A percentile compares a stretch with the other conserved stretches of the same genome.
Conservation (phyloP, 1,140 invertebrate genomes). For the Hycleus phaleratus region DNA sequence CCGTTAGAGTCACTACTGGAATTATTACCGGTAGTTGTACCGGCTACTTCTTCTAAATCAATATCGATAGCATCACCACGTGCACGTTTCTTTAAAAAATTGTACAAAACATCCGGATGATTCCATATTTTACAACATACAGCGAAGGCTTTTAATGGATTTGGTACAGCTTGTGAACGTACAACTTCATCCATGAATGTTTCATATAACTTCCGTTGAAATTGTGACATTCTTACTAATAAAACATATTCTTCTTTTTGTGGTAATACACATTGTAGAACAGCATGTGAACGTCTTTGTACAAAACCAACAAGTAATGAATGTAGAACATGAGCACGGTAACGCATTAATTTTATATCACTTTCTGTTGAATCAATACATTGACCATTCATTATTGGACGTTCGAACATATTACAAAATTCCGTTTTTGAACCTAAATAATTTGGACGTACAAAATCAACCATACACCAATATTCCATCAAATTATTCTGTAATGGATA, state of each 20-base stretch:
- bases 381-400: slow-evolving; percentile 91
- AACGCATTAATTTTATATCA: slow-evolving; percentile 80
- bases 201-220: slow-evolving; percentile 83
- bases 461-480: slow-evolving; percentile 95
- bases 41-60: slow-evolving; percentile 74
- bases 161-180: slow-evolving; percentile 76
- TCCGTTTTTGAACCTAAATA: slow-evolving; percentile 84
- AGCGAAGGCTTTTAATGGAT: slow-evolving; percentile 95
- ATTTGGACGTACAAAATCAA: slow-evolving; percentile 91
- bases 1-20: background rate
- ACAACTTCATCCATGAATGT: slow-evolving; percentile 89
- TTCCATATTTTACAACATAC: slow-evolving; percentile 99
- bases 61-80: slow-evolving; percentile 79
- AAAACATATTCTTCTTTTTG: slow-evolving; percentile 90
- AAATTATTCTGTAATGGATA: slow-evolving; percentile 97
- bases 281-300: slow-evolving; percentile 81
- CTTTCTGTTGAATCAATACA: slow-evolving; percentile 87
- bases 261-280: slow-evolving; percentile 77
- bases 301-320: slow-evolving; percentile 87
- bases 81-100: slow-evolving; percentile 78
- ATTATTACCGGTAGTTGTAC: slow-evolving; percentile 39
- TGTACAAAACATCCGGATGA: slow-evolving; percentile 94
- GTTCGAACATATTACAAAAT: slow-evolving; percentile 93
- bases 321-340: slow-evolving; percentile 79
- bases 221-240: slow-evolving; percentile 75